phyloP scores from a whole-genome alignment of 2,113 vertebrate genomes.

The Tachuris rubrigastra region DNA sequence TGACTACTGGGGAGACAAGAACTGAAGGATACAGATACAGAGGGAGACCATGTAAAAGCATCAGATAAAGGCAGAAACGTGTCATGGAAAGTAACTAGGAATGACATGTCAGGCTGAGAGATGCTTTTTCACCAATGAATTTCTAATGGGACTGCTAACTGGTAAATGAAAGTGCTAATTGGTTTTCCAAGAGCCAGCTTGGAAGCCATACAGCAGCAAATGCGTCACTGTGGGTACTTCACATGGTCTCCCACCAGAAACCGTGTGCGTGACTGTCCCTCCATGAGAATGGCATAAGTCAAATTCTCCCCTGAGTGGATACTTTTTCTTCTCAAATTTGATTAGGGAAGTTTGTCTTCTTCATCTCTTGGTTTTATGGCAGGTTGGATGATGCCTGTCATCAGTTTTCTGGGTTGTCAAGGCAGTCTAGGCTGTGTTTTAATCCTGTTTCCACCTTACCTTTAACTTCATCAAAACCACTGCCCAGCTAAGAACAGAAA shows the following conservation, averaged over 20 bases:
- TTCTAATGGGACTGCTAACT: not conserved
- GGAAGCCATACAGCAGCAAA: not conserved
- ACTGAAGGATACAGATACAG: not conserved
- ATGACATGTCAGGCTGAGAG: not conserved
- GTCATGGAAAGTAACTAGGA: not conserved
- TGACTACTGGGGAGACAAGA: not conserved
- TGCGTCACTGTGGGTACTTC: not conserved
- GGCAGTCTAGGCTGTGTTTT: not conserved
- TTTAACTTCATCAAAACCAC: not conserved
- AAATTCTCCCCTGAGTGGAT: not conserved
- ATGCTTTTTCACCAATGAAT: not conserved
- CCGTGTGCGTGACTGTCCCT: fast-evolving
- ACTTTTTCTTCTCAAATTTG: not conserved
- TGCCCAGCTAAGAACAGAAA: not conserved
- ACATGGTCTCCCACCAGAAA: not conserved
- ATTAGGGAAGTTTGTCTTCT: not conserved
- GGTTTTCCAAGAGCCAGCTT: not conserved
- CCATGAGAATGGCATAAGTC: not conserved
- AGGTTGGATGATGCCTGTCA: not conserved
- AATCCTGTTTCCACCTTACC: not conserved
- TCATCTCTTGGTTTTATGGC: not conserved
- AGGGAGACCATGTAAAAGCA: not conserved
- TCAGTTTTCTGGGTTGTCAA: not conserved
- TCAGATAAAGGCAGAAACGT: fast-evolving
- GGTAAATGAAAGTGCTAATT: not conserved